A percentile compares a stretch with the other conserved stretches of the same genome.
These are phyloP conservation scores for Molorchus minor DNA, from an alignment of 2,888 invertebrate species.

Conservation along the genomic window DNA sequence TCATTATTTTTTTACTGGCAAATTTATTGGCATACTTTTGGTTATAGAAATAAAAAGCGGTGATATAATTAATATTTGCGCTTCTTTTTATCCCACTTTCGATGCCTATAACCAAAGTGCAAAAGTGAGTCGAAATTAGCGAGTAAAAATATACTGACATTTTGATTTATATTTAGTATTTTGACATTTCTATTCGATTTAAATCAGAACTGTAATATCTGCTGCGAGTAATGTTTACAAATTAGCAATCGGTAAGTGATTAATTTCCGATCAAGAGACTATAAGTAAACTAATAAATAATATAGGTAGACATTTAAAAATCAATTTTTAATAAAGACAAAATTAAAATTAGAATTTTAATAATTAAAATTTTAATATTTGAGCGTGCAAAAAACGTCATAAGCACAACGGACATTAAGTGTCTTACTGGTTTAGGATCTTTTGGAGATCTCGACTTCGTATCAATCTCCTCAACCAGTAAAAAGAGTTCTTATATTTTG, in stretches of 20 bases:
- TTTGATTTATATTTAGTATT: no score
- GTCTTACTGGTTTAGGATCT: neutral
- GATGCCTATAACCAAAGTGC: no score
- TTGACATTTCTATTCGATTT: neutral
- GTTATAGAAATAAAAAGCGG: no score
- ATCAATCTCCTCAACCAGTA: no score
- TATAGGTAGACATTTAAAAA: neutral
- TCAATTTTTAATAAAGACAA: neutral
- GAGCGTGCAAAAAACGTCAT: constrained; percentile 2
- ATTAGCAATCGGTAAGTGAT: neutral
- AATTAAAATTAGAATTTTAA: neutral
- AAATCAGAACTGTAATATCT: no score
- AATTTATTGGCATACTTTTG: no score
- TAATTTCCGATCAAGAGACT: neutral
- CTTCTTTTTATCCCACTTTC: no score
- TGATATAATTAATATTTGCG: no score
- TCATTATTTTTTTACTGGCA: no score
- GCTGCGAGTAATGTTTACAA: neutral
- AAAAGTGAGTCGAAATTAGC: no score
- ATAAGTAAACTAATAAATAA: neutral
- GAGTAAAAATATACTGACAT: no score
- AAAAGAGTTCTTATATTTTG: no score
- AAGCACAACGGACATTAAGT: constrained; percentile 4
- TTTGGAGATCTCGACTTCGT: neutral
- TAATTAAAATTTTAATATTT: neutral